A percentile compares a stretch with the other conserved stretches of the same genome.
phyloP scores from a whole-genome alignment of 2,113 vertebrate genomes.

The Cygnus atratus region DNA sequence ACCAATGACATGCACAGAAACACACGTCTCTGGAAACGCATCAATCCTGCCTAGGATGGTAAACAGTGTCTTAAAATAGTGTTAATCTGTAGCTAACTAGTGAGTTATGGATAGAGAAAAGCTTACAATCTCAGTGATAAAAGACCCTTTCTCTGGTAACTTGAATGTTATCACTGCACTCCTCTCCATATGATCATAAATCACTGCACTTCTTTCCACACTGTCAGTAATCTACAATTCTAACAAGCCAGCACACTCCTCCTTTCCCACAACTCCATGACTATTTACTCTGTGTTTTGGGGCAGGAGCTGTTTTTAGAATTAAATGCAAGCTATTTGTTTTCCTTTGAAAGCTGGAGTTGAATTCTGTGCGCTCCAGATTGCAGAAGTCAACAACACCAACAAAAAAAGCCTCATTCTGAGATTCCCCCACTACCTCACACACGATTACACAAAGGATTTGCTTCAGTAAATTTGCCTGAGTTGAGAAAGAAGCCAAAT shows the following conservation, averaged over 20 bases:
- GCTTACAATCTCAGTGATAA: neutral
- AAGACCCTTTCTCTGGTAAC: neutral
- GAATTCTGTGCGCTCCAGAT: neutral
- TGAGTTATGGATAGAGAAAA: neutral
- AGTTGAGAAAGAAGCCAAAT: neutral
- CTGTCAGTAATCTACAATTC: slow-evolving; percentile 40
- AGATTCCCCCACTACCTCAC: neutral
- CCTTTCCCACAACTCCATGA: neutral
- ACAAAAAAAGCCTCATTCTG: neutral
- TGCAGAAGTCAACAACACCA: slow-evolving; percentile 1
- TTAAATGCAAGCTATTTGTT: slow-evolving; percentile 42
- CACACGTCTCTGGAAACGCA: neutral
- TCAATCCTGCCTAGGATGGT: neutral
- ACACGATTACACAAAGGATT: neutral
- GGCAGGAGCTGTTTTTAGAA: slow-evolving; percentile 27
- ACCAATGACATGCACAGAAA: neutral
- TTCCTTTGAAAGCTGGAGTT: slow-evolving; percentile 19
- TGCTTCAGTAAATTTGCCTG: neutral
- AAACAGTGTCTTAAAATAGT: slow-evolving; percentile 12
- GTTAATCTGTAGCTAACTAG: neutral
- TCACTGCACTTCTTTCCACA: slow-evolving; percentile 27
- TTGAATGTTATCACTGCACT: neutral
- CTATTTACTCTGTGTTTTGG: slow-evolving; percentile 10
- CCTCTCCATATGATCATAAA: neutral
- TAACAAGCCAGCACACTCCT: slow-evolving; percentile 39